Percentiles rank a stretch among this genome's conserved stretches.
phyloP scores from a whole-genome alignment of 2,113 vertebrate species.

The Glareola pratincola region DNA sequence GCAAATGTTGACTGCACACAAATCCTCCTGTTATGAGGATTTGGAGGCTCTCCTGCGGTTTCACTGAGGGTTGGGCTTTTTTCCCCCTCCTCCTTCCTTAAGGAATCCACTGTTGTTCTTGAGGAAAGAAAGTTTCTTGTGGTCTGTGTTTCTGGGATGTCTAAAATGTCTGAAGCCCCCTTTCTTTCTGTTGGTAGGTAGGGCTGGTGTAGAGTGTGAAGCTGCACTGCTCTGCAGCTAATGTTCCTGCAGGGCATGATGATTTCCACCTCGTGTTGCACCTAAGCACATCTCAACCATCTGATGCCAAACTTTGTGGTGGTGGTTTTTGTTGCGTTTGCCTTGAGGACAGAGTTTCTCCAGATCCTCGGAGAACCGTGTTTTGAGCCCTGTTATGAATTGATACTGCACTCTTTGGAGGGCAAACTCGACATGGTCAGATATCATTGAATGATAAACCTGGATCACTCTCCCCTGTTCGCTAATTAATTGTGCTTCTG shows the following conservation, averaged over 20 bases:
- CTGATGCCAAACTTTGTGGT: accelerated
- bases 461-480: not conserved
- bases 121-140: not conserved
- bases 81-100: not conserved
- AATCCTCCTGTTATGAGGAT: not conserved
- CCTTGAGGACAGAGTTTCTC: not conserved
- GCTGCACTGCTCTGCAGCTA: not conserved
- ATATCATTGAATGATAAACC: not conserved
- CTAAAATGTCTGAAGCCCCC: not conserved
- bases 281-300: accelerated
- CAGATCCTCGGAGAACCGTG: not conserved
- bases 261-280: not conserved
- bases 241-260: accelerated
- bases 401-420: not conserved
- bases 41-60: not conserved
- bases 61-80: not conserved
- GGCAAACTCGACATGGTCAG: accelerated
- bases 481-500: not conserved
- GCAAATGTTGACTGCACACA: not conserved
- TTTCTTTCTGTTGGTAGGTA: not conserved
- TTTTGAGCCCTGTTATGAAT: not conserved
- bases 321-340: not conserved
- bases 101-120: not conserved
- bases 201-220: not conserved
- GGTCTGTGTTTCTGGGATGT: not conserved